phyloP scores from a whole-genome alignment of 1,140 invertebrate species.

The Himalopsyche phryganea region DNA sequence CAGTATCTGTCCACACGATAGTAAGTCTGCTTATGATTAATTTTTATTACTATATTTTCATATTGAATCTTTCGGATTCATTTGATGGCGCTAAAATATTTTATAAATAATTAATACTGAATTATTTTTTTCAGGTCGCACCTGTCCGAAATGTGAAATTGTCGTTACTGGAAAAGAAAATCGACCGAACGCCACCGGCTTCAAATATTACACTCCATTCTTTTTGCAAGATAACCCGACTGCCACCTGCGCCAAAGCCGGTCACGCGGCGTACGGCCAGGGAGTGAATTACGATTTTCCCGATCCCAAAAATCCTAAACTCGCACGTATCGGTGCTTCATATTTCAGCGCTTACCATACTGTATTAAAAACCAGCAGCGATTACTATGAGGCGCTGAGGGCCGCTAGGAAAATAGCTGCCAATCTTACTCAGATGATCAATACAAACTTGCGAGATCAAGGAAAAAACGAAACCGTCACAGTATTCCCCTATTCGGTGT shows the following conservation, averaged over 20 bases:
- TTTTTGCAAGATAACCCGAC: conserved; percentile 91
- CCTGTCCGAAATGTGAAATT: conserved; percentile 53
- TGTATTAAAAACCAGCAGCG: conserved; percentile 84
- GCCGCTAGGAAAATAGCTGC: conserved; percentile 74
- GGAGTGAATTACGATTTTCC: conserved; percentile 59
- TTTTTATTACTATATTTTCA: neutral
- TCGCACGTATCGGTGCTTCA: conserved; percentile 59
- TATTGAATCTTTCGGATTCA: neutral
- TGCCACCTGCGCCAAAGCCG: conserved; percentile 77
- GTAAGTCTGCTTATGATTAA: conserved; percentile 41
- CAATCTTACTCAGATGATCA: conserved; percentile 79
- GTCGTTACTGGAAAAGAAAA: conserved; percentile 42
- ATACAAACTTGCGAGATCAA: conserved; percentile 51
- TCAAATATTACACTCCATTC: conserved; percentile 79
- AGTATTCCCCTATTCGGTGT: conserved; percentile 97
- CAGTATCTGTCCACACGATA: conserved; percentile 67
- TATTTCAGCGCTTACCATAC: conserved; percentile 97
- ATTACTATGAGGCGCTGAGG: conserved; percentile 88
- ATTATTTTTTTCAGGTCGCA: conserved; percentile 33
- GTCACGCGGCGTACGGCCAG: conserved; percentile 76
- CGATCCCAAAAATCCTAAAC: conserved; percentile 41
- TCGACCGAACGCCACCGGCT: conserved; percentile 63
- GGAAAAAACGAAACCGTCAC: conserved; percentile 58
- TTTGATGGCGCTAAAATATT: no score
- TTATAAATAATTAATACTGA: neutral